These are phyloP conservation scores for Ochotona princeps DNA, from an alignment of 2,113 vertebrate species.

Conservation along the genomic window DNA sequence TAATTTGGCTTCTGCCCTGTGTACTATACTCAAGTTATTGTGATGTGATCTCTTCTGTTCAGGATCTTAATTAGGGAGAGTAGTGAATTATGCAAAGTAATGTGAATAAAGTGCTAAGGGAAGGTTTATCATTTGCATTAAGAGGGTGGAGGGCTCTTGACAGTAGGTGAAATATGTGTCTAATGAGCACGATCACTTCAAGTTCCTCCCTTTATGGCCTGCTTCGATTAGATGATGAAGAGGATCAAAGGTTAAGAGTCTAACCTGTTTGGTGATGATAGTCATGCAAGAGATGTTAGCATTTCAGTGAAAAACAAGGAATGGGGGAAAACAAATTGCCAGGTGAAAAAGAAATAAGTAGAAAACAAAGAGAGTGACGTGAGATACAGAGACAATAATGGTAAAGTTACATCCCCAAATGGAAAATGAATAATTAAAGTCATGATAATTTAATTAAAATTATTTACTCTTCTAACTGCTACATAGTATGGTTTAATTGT, in stretches of 20 bases:
- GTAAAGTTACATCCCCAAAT: neutral
- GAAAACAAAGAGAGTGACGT: neutral
- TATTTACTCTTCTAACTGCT: conserved; percentile 20
- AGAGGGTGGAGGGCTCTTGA: neutral
- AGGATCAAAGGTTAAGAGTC: neutral
- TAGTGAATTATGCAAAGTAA: neutral
- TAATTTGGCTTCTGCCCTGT: conserved; percentile 31
- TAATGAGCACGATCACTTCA: neutral
- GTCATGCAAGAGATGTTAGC: neutral
- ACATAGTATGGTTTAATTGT: conserved; percentile 7
- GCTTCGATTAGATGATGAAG: neutral
- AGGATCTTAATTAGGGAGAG: neutral
- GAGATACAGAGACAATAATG: neutral
- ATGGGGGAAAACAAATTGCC: neutral
- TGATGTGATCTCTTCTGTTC: neutral
- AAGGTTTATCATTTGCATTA: neutral
- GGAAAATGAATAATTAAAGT: neutral
- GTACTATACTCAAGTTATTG: conserved; percentile 35
- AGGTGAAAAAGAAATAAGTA: neutral
- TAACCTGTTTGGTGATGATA: neutral
- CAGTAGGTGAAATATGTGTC: neutral
- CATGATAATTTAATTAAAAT: conserved; percentile 29
- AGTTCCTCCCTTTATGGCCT: neutral
- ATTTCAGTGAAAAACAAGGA: neutral
- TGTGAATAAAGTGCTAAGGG: neutral